Evolutionary conservation across 2,888 invertebrate species (phyloP).

Genomic region (Cynaeus angustus): DNA sequence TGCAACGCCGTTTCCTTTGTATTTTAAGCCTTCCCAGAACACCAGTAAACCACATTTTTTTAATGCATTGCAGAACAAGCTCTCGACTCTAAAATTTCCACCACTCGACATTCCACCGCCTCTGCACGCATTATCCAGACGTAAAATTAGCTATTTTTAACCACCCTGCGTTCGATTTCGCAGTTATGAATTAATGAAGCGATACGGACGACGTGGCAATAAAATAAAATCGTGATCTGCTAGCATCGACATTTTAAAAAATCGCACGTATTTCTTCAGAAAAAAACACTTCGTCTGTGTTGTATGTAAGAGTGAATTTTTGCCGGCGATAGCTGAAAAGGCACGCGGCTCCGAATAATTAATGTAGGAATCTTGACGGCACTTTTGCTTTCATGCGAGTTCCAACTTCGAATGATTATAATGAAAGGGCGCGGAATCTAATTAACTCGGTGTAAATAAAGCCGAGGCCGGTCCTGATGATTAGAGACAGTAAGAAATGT

Average conservation of each 20-base stretch:
- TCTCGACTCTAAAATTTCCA: too few relatives aligned
- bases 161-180: constrained; percentile 23
- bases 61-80: too few relatives aligned
- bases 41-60: too few relatives aligned
- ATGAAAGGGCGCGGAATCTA: constrained; percentile 34
- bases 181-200: constrained; percentile 21
- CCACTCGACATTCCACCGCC: too few relatives aligned
- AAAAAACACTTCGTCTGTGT: too few relatives aligned
- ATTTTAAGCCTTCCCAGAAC: too few relatives aligned
- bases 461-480: constrained; percentile 15
- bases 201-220: constrained; percentile 8
- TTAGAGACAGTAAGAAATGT: constrained; percentile 29
- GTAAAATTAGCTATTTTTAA: constrained; percentile 19
- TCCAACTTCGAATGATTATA: constrained; percentile 21
- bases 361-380: constrained; percentile 29
- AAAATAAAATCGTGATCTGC: constrained; percentile 22
- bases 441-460: constrained; percentile 31
- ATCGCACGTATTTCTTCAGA: too few relatives aligned
- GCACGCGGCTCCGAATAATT: neutral
- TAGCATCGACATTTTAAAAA: too few relatives aligned
- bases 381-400: constrained; percentile 24
- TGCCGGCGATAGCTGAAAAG: neutral
- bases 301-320: neutral
- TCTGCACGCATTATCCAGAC: constrained; percentile 2
- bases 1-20: too few relatives aligned